Percentiles rank a stretch among this genome's conserved stretches.
Evolutionary conservation across 2,797 vertebrate genomes (phyloP).

Genomic region (Hafferia zeledoni): DNA sequence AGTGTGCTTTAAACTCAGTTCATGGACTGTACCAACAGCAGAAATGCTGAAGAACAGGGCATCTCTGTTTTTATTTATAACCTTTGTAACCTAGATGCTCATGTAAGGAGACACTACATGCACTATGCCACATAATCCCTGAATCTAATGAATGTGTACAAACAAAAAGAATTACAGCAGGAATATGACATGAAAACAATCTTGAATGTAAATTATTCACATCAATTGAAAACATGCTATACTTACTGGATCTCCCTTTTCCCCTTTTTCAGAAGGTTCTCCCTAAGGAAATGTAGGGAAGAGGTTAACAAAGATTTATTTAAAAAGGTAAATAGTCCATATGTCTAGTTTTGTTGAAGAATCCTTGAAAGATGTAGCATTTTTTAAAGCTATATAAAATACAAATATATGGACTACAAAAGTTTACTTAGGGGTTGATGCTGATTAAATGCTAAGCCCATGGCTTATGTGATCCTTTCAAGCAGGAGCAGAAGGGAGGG

Average conservation of each 20-base stretch:
- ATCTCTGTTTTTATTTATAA: not conserved
- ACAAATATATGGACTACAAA: not conserved
- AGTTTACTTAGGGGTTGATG: not conserved
- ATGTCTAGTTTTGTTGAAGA: not conserved
- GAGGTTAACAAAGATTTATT: not conserved
- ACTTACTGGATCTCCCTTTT: slow-evolving; percentile 89
- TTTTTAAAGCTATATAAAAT: not conserved
- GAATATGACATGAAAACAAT: not conserved
- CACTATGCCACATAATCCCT: not conserved
- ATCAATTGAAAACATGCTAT: not conserved
- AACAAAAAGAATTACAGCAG: not conserved
- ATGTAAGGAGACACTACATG: not conserved
- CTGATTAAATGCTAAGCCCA: not conserved
- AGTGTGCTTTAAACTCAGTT: not conserved
- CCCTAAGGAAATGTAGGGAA: slow-evolving; percentile 60
- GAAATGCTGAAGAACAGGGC: not conserved
- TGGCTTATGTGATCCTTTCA: not conserved
- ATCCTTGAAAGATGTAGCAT: not conserved
- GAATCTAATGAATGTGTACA: not conserved
- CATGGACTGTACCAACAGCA: not conserved
- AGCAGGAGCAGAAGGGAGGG: not conserved
- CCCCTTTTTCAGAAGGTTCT: slow-evolving; percentile 80
- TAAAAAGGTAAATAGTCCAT: not conserved
- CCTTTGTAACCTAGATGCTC: not conserved
- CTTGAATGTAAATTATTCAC: not conserved